Base-by-base conservation (phyloP, 2,113 vertebrate genomes). In the Accipiter cooperii region DNA sequence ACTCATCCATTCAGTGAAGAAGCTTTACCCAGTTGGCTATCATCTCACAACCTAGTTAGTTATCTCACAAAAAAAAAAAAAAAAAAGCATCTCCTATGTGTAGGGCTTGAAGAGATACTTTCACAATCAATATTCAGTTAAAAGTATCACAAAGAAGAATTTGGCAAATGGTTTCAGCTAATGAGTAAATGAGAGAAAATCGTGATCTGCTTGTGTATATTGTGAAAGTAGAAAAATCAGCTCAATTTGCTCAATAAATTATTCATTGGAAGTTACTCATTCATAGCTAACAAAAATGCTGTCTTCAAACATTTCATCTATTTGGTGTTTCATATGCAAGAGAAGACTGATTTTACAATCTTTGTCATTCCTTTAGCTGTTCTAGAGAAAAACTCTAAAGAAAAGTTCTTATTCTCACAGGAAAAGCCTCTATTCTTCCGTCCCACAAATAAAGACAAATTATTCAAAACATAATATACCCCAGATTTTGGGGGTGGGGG, bases 211-310 rank as follows among this genome's bases (percentile, higher is more conserved):
- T 90, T 93, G n/a, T 93, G 8, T 92, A 18, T 92, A 60, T 36
- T 87, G 38, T 60, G 29, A 47, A 93, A 78, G 65, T 61, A 89
- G 71, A 88, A 92, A 95, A 84, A 93, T 29, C 8, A 1, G 6
- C 52, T 87, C 55, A 84, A 84, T 94, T 90, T 97, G 17, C 51
- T 89, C 17, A 54, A 22, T 92, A 91, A 96, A 92, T 96, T 96
- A 95, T 96, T 95, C 64, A 94, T 58, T 51, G 42, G 34, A 87
- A 75, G 38, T 90, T 84, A 75, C 36, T 95, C n/a, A 87, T 82
- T 96, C 60, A 57, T 93, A 75, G 58, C 55, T 70, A 77, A 66
- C 21, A 86, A 80, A 95, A 86, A 93, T 52, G 21, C 49, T 66
- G 42, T 57, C 79, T 90, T 94, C 33, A 73, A 47, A 71, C 4